phyloP scores from a whole-genome alignment of 2,113 vertebrate species.

The Myrmecobius fasciatus region DNA sequence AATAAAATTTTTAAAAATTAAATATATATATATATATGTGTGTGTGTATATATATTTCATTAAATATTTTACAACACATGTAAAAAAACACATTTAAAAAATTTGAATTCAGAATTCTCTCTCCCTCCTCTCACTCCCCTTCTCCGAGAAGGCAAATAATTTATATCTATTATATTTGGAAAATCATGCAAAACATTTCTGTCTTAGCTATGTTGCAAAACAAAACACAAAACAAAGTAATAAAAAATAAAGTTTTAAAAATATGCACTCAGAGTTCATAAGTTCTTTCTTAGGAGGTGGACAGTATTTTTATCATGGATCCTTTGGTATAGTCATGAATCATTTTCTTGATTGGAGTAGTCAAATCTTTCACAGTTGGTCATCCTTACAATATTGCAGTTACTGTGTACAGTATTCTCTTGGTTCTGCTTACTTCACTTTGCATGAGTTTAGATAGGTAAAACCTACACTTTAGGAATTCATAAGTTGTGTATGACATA shows the following conservation, averaged over 20 bases:
- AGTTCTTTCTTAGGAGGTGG: not conserved
- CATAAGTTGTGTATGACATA: not conserved
- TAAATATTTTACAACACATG: not conserved
- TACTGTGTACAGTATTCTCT: not conserved
- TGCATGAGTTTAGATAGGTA: not conserved
- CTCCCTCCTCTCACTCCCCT: not conserved
- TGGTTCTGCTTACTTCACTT: not conserved
- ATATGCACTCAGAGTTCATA: not conserved
- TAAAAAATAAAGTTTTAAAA: not conserved
- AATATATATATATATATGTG: no score
- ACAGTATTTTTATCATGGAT: not conserved
- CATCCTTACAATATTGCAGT: not conserved
- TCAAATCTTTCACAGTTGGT: not conserved
- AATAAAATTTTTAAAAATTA: no score
- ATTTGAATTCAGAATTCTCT: not conserved
- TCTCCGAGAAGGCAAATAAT: not conserved
- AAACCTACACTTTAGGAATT: not conserved
- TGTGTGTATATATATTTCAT: no score
- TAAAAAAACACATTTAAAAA: not conserved
- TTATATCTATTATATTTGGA: not conserved
- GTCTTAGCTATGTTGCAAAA: not conserved
- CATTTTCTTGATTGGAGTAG: not conserved
- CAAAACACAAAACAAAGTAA: not conserved
- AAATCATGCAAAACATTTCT: not conserved
- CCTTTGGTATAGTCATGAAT: not conserved